Evolutionary conservation across 2,113 vertebrate species (phyloP).

Genomic region (Pseudolaguvia tuberculata): DNA sequence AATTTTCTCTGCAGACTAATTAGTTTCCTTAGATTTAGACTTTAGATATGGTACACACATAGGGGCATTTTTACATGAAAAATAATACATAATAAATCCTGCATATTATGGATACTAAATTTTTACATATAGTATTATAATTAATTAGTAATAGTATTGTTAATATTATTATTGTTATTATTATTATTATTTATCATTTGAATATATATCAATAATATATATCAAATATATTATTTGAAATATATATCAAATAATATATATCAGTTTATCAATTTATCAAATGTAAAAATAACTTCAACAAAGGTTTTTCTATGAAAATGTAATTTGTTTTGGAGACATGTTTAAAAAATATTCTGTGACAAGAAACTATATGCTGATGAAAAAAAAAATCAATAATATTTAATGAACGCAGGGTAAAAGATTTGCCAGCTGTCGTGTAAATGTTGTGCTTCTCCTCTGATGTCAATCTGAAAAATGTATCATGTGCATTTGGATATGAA

Average conservation of each 20-base stretch:
- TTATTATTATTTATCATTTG: not conserved
- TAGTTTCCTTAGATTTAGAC: too few relatives aligned
- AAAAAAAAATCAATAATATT: not conserved
- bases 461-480: constrained; percentile 29
- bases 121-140: too few relatives aligned
- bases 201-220: not conserved
- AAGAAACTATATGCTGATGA: not conserved
- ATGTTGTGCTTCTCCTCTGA: not conserved
- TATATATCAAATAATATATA: not conserved
- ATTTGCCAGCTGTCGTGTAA: not conserved
- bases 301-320: too few relatives aligned
- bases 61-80: too few relatives aligned
- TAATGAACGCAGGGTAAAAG: constrained; percentile 8
- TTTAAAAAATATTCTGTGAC: not conserved
- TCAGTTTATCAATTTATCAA: too few relatives aligned
- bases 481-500: constrained; percentile 29
- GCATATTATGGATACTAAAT: not conserved
- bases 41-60: too few relatives aligned
- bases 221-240: not conserved
- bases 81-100: not conserved
- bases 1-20: too few relatives aligned
- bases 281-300: not conserved
- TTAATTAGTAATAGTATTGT: too few relatives aligned
- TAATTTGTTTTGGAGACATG: not conserved
- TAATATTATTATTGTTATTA: not conserved